Base-by-base conservation (phyloP, 2,888 invertebrate genomes). In the Laspeyria flexula region DNA sequence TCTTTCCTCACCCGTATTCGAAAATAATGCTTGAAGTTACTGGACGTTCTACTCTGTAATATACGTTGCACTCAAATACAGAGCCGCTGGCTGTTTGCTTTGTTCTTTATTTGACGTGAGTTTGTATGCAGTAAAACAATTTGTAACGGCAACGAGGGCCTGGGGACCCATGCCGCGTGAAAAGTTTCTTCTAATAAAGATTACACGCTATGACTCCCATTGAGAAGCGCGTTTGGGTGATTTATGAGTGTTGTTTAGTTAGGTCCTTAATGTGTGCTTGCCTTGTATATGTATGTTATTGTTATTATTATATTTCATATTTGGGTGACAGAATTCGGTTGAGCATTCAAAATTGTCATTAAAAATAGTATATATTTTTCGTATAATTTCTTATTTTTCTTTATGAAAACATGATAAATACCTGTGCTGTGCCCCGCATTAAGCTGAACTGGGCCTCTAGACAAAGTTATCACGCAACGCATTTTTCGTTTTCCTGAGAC, bases 171-270 rank as follows among this genome's bases (percentile, higher is more conserved):
- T 81, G 72, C 48, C 53, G 61, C 51, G 71, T 69, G 79, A 76
- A 77, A 83, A 81, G 75, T 81, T 80, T 70, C 63, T 56, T 62
- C 79, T 79, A 78, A 82, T 81, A 81, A 81, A 80, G 77, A 79
- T 79, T 76, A 79, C 55, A 44, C 41, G 29, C 43, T 42, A 46
- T 63, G 52, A 55, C 45, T 62, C 38, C 15, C 37, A 40, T 55
- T 45, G 68, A 67, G 68, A 67, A 44, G 60, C 63, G 60, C 31
- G 21, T 42, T 39, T 49, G 43, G 55, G 33, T 49, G 37, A 31
- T 31, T 31, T 31, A 31, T 31, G 12, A 2, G 31, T 13, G 31
- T 31, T 31, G 31, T 31, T 30, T 31, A 31, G 13, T 31, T 30
- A 10, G 6, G 21, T 21, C 21, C 5, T 2, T 21, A 21, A 21